A percentile compares a stretch with the other conserved stretches of the same genome.
These are phyloP conservation scores for Bombus affinis DNA, from an alignment of 1,140 invertebrate genomes.

Conservation along the genomic window DNA sequence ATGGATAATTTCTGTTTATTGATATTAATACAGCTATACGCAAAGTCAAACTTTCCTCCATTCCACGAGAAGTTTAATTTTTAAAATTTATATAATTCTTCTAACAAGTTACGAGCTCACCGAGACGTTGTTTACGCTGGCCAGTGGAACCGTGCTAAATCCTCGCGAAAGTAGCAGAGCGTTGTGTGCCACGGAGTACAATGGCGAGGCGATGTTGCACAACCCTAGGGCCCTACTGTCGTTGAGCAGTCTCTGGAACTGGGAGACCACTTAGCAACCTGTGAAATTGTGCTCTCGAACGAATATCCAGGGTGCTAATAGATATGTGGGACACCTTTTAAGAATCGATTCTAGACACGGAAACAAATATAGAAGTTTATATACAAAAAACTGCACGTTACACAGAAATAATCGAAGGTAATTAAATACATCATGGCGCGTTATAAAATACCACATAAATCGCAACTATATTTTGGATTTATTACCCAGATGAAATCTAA, in stretches of 20 bases:
- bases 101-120: no score
- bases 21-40: no score
- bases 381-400: no score
- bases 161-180: conserved; percentile 51
- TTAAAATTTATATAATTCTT: neutral
- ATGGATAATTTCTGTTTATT: no score
- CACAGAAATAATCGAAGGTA: no score
- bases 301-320: neutral
- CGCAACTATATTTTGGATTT: no score
- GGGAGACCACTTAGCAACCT: conserved; percentile 15
- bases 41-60: no score
- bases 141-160: conserved; percentile 49
- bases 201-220: conserved; percentile 54
- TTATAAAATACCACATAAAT: no score
- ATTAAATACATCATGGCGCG: no score
- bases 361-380: no score
- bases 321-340: neutral
- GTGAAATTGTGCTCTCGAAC: conserved; percentile 31
- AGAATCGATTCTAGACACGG: neutral
- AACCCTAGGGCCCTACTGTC: conserved; percentile 59
- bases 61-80: neutral
- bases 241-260: conserved; percentile 66
- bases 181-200: conserved; percentile 47
- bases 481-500: no score
- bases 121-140: conserved; percentile 5